Base-by-base conservation (phyloP, 2,888 invertebrate species). In the Brachynemurus nebulosus region DNA sequence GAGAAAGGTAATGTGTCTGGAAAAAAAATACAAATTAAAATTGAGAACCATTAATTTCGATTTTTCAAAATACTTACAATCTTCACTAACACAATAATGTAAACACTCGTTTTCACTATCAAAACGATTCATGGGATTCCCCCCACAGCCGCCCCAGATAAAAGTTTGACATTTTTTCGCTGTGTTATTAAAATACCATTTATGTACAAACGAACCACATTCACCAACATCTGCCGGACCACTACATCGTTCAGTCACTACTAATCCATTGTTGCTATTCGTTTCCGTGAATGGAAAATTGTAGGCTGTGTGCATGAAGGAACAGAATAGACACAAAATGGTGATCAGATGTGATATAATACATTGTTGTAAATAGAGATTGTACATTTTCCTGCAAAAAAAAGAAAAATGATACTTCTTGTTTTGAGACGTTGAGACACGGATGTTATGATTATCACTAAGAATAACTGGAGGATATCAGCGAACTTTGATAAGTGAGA, bases 81-180 rank as follows among this genome's bases (percentile, higher is more conserved):
- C 68, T 50, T 69, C 71, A n/a, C 74, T 71, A 47, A 73, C 62
- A 59, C 80, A 81, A 50, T 71, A 68, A 53, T 74, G 69, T 40
- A 78, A 64, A 56, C 80, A 81, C 53, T 79, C 77, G 20, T 69
- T 65, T 59, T 80, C 78, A 14, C 73, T 74, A 55, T 77, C 74
- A 58, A 80, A 80, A 48, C 78, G 67, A 59, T 80, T 80, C 51
- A 73, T 72, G 12, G 68, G 65, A 57, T 79, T 80, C 14, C 79
- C 80, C 35, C 72, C 70, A 54, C 80, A 80, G 41, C 80, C 80
- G 40, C 80, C 78, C 71, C 78, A 80, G 14, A 73, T 66, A 55
- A 80, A 80, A 50, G 71, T 72, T 46, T 66, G 66, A 59, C 80
- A 80, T 35, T 69, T 67, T 48, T 70, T 70, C 46, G 66, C 66